A percentile compares a stretch with the other conserved stretches of the same genome.
phyloP scores from a whole-genome alignment of 2,888 invertebrate species.

The Tipula unca region DNA sequence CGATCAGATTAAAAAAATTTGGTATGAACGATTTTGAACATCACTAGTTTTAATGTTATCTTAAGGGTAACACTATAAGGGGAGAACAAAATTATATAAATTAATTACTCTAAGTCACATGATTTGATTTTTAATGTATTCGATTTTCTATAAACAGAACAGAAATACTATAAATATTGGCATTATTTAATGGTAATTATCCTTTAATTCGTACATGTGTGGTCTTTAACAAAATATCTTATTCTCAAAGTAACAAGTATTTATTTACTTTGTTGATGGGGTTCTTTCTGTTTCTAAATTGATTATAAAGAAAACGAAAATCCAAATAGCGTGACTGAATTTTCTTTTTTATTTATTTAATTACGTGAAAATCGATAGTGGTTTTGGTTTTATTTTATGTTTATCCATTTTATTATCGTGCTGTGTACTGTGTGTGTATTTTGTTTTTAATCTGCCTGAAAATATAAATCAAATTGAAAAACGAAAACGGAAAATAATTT shows the following conservation, averaged over 20 bases:
- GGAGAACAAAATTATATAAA: too few relatives aligned
- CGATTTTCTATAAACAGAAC: too few relatives aligned
- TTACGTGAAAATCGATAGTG: neutral
- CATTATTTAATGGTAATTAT: too few relatives aligned
- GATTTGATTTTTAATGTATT: too few relatives aligned
- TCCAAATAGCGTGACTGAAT: neutral
- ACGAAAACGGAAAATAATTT: neutral
- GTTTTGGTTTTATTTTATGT: neutral
- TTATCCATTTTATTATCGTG: neutral
- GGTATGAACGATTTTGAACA: too few relatives aligned
- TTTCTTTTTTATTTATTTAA: neutral
- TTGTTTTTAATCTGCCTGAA: neutral
- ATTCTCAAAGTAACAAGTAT: neutral
- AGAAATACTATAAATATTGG: too few relatives aligned
- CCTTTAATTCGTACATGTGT: neutral
- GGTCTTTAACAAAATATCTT: neutral
- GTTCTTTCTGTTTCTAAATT: neutral
- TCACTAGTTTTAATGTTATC: too few relatives aligned
- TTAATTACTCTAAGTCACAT: too few relatives aligned
- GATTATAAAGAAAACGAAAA: neutral
- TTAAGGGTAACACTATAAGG: too few relatives aligned
- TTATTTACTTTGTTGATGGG: neutral
- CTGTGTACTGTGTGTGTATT: too few relatives aligned
- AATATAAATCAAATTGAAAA: neutral
- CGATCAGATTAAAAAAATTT: too few relatives aligned